Evolutionary conservation across 2,113 vertebrate genomes (phyloP), one percentile per base, ranked within the genome.

Genomic region (Gymnocephalus cernua): DNA sequence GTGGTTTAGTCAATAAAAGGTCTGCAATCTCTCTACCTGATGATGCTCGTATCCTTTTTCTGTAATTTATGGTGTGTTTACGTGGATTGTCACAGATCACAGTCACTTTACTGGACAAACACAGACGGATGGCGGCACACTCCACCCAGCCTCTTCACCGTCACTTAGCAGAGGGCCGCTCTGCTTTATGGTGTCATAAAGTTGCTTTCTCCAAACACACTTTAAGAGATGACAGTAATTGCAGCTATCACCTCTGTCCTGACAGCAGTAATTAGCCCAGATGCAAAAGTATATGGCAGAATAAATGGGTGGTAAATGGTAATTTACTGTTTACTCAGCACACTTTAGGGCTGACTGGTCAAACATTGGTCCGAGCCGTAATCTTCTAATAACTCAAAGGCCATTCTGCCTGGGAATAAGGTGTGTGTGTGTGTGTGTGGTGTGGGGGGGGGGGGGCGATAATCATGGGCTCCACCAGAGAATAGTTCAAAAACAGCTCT

Each of bases 121-220:
- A 69, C 66, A 45, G 74, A 44, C 5, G 29, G 62, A 32, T 1
- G 68, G 79, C 19, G 83, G 78, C 93, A 91, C 91, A 91, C 92
- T 89, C 85, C 89, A 2, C 9, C 57, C 29, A 6, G 21, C 83
- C 61, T 44, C 69, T 67, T 54, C 64, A 38, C 27, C 48, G 70
- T 72, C 82, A 74, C 50, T 86, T 25, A 67, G 66, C 72, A 35
- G 63, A 80, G 64, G 68, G 63, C 82, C 16, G 23, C 64, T 57
- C 29, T 0, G 59, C 93, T 96, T 95, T 95, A 96, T 86, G 92
- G 95, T 86, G 56, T 90, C 95, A 95, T 96, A 96, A 96, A 96
- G 91, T 67, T 0, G 3, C 89, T 84, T 86, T 92, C 93, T 94
- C 88, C 89, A 94, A 94, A 93, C 92, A 94, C 68, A 84, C 78